Evolutionary conservation across 2,113 vertebrate species (phyloP).

Genomic region (Girardinichthys multiradiatus): DNA sequence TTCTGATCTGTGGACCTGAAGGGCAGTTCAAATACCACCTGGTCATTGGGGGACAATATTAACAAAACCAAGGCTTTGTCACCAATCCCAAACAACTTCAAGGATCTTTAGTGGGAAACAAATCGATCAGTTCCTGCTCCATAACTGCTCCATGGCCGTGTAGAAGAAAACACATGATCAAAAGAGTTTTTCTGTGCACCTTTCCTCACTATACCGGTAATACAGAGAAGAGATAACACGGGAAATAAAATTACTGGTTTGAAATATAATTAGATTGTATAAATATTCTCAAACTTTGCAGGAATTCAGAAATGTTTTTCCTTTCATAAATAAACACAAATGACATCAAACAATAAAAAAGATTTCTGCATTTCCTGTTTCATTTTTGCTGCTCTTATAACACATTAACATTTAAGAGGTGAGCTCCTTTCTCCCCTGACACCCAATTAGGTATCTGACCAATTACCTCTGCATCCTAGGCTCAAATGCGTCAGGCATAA

Average conservation of each 20-base stretch:
- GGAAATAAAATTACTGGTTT: neutral
- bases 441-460: slow-evolving; percentile 52
- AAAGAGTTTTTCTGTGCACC: slow-evolving; percentile 1
- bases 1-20: slow-evolving; percentile 60
- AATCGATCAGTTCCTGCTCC: slow-evolving; percentile 72
- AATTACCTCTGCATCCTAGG: slow-evolving; percentile 49
- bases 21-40: slow-evolving; percentile 72
- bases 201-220: slow-evolving; percentile 1
- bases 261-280: neutral
- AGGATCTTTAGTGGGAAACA: slow-evolving; percentile 74
- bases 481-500: slow-evolving; percentile 35
- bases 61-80: slow-evolving; percentile 75
- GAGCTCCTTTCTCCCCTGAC: slow-evolving; percentile 50
- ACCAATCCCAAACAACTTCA: slow-evolving; percentile 73
- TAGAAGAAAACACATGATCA: slow-evolving; percentile 37
- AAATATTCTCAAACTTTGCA: neutral
- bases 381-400: neutral
- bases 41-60: slow-evolving; percentile 72
- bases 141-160: slow-evolving; percentile 40
- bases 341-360: neutral
- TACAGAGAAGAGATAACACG: neutral
- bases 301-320: neutral
- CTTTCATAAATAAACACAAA: neutral
- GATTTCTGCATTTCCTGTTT: slow-evolving; percentile 20
- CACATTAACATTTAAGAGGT: slow-evolving; percentile 37